A percentile compares a stretch with the other conserved stretches of the same genome.
These are phyloP conservation scores for Corbicula japonica DNA, from an alignment of 2,888 invertebrate genomes.

Conservation along the genomic window DNA sequence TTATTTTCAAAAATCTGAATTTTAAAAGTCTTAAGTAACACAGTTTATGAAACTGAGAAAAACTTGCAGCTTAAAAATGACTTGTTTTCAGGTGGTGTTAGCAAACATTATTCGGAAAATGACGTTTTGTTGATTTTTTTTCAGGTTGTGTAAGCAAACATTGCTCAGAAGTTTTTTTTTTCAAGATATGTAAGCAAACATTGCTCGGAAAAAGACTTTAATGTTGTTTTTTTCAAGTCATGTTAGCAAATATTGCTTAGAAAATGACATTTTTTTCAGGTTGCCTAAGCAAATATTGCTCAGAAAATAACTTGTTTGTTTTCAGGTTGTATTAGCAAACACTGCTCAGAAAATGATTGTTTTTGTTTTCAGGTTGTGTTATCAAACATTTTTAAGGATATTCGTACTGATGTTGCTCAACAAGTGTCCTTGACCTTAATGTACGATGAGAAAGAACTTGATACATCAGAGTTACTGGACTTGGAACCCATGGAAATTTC, in stretches of 20 bases:
- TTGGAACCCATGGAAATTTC: constrained; percentile 86
- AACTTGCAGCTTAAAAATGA: background rate
- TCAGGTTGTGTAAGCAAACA: background rate
- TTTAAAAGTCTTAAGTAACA: no score
- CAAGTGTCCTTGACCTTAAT: constrained; percentile 85
- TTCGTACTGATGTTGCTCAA: constrained; percentile 82
- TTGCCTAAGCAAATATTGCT: no score
- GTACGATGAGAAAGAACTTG: constrained; percentile 79
- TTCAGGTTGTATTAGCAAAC: background rate
- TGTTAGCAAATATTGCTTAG: background rate
- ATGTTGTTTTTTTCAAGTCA: background rate
- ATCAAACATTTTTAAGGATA: constrained; percentile 84
- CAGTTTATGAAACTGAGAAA: no score
- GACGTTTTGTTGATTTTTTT: background rate
- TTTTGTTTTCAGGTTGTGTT: constrained; percentile 83
- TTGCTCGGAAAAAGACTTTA: background rate
- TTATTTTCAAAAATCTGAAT: no score
- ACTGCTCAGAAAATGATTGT: background rate
- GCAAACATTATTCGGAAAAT: background rate
- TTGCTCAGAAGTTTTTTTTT: background rate
- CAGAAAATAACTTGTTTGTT: no score
- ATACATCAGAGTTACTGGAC: constrained; percentile 76
- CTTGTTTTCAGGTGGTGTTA: background rate
- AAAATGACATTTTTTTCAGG: background rate
- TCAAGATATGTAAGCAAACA: background rate